Percentiles rank a stretch among this genome's conserved stretches.
These are phyloP conservation scores for Rhadina sibilatrix DNA, from an alignment of 2,113 vertebrate genomes.

Conservation along the genomic window DNA sequence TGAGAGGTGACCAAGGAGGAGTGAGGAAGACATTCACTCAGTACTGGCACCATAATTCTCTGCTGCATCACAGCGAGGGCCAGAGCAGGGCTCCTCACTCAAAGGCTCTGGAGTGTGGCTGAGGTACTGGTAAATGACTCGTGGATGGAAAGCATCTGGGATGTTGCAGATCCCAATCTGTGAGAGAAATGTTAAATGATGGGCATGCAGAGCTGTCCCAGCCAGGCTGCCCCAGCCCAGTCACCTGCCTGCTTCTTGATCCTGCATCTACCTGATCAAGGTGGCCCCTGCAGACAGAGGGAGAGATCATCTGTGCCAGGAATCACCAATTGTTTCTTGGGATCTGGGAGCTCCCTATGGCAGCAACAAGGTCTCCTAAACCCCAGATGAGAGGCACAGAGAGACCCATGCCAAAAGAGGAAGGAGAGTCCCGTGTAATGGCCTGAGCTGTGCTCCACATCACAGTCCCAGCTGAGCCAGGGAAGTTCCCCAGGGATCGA, in stretches of 20 bases:
- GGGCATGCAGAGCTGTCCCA: neutral
- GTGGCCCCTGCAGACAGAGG: neutral
- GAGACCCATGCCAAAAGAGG: neutral
- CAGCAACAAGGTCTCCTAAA: neutral
- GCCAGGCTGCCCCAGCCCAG: neutral
- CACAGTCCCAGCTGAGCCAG: neutral
- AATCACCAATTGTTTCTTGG: neutral
- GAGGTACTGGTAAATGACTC: neutral
- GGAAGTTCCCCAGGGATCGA: fast-evolving
- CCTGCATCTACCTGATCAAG: neutral
- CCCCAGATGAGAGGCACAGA: neutral
- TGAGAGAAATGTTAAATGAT: neutral
- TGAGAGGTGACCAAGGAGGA: neutral
- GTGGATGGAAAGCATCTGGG: neutral
- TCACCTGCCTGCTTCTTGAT: neutral
- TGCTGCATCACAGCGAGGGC: fast-evolving
- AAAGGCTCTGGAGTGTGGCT: neutral
- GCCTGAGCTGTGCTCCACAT: fast-evolving
- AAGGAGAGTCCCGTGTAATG: neutral
- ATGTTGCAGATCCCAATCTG: neutral
- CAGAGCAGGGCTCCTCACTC: neutral
- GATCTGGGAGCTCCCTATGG: neutral
- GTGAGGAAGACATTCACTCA: fast-evolving
- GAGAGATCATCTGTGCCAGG: neutral
- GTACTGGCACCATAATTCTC: neutral